Evolutionary conservation across 2,888 invertebrate species (phyloP).

Genomic region (Brachypalpus laphriformis): DNA sequence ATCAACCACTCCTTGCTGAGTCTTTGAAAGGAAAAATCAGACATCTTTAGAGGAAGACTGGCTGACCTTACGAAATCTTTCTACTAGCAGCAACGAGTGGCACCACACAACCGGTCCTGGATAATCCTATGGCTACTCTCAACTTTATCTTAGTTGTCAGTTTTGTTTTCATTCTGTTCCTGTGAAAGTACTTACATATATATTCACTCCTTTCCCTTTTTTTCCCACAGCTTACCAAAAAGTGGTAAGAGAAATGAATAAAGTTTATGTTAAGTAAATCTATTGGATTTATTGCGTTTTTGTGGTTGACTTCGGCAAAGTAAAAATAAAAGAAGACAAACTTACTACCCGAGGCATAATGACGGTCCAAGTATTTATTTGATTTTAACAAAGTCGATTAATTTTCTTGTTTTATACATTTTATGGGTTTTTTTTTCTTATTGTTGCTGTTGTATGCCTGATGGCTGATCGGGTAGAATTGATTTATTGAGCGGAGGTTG

Average conservation of each 20-base stretch:
- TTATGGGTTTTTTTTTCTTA: too few relatives aligned
- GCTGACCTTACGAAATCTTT: too few relatives aligned
- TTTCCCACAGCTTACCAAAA: not conserved
- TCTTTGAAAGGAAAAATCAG: too few relatives aligned
- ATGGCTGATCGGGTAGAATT: conserved; percentile 14
- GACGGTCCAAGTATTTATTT: conserved; percentile 49
- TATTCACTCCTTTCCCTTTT: not conserved
- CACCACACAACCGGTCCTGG: not conserved
- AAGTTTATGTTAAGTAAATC: conserved; percentile 46
- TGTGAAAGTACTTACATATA: not conserved
- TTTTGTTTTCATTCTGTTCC: conserved; percentile 6
- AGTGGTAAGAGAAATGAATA: conserved; percentile 43
- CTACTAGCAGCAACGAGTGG: too few relatives aligned
- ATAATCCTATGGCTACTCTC: not conserved
- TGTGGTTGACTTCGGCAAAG: not conserved
- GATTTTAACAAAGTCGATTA: conserved; percentile 64
- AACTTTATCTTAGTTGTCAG: not conserved
- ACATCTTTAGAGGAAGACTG: too few relatives aligned
- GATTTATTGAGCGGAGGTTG: not conserved
- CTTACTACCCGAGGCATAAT: conserved; percentile 26
- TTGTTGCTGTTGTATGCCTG: not conserved
- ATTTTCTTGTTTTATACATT: conserved; percentile 25
- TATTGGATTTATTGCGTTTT: conserved; percentile 38
- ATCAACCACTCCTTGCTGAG: too few relatives aligned
- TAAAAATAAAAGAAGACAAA: conserved; percentile 26